Base-by-base conservation (phyloP, 1,140 invertebrate genomes). In the Oedothorax gibbosus region DNA sequence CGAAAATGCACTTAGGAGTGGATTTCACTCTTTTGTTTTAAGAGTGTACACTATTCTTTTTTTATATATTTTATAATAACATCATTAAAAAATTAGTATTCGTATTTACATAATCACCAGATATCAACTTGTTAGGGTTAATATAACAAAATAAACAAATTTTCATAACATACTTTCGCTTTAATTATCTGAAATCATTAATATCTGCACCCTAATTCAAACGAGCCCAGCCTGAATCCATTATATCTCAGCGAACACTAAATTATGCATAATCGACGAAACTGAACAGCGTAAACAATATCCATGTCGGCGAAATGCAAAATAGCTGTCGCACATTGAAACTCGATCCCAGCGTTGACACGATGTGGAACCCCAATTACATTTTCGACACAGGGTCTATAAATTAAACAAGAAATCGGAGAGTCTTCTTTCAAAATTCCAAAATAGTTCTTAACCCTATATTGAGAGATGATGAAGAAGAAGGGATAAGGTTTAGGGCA, bases 251-350 rank as follows among this genome's bases (percentile, higher is more conserved):
- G 21, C 20, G 9, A 68, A 68, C 65, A 56, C 49, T 68, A 79
- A 79, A 79, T 79, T 79, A 79, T 64, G 77, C 64, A 79, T 79
- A 79, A 79, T 79, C 77, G 77, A 51, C 57, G 21, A 65, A 64
- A 77, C 75, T 53, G 69, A 54, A 69, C 77, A 51, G 65, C 65
- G 77, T 79, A 79, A 79, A 79, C 77, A 79, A 68, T 57, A 79
- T 68, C 62, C 64, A 51, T 77, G 75, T 20, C 75, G 51, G 53
- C 75, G 75, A 66, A 68, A 79, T 79, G 64, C 53, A 68, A 79
- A 79, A 79, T 56, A 53, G 77, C 53, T 50, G 62, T 53, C 18
- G 20, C 54, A 64, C 77, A 79, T 68, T 79, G 77, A 79, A 79
- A 79, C 57, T 35, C 51, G 62, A 79, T 12, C 10, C 51, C 7